Percentiles rank a stretch among this genome's conserved stretches.
Conservation (phyloP, 2,113 vertebrate genomes). For the Maylandia zebra region DNA sequence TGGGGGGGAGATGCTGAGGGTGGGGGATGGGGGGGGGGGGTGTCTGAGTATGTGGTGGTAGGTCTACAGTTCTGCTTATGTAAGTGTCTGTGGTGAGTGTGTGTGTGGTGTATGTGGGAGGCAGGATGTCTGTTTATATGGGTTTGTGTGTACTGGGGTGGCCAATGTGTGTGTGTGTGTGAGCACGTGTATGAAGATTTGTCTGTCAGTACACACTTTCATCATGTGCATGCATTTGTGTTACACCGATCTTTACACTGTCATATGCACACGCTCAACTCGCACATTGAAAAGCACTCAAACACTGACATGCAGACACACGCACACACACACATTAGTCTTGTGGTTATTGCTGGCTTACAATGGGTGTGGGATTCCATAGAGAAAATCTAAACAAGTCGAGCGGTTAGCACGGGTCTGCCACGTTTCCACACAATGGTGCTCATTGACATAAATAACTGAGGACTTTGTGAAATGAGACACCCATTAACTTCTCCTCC, state of each 20-base stretch:
- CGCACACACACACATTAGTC: background rate
- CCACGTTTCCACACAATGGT: constrained; percentile 66
- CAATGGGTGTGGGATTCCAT: constrained; percentile 66
- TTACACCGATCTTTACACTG: background rate
- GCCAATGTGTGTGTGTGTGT: constrained; percentile 18
- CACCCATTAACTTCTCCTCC: constrained; percentile 63
- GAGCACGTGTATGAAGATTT: background rate
- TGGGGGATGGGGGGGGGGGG: background rate
- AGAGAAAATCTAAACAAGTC: constrained; percentile 63
- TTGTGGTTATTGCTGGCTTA: constrained; percentile 61
- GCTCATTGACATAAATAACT: constrained; percentile 63
- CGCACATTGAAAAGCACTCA: background rate
- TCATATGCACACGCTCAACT: background rate
- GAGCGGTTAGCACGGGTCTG: constrained; percentile 51
- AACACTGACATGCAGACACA: constrained; percentile 2
- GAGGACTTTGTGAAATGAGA: constrained; percentile 60
- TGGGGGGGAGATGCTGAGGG: background rate
- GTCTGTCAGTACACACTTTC: constrained; percentile 16
- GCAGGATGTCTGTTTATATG: constrained; percentile 49
- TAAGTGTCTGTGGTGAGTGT: constrained; percentile 56
- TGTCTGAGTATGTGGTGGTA: constrained; percentile 48
- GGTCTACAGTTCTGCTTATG: constrained; percentile 52
- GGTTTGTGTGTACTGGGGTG: constrained; percentile 37
- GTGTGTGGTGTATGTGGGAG: constrained; percentile 49
- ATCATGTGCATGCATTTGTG: constrained; percentile 36